Base-by-base conservation (phyloP, 2,113 vertebrate genomes). In the Spea multiplicata region DNA sequence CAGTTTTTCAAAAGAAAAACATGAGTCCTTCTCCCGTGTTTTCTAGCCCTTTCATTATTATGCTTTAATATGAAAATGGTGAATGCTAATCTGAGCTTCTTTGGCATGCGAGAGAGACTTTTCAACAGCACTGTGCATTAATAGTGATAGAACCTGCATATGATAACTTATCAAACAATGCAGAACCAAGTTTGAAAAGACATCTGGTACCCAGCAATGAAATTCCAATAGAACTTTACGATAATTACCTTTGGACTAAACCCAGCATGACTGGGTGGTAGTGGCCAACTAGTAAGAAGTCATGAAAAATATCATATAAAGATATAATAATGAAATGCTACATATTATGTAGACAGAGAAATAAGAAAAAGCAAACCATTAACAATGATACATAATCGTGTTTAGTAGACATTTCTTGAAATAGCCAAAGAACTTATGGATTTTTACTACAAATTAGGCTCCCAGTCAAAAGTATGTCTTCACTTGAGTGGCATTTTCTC, bases 401-500 rank as follows among this genome's bases (percentile, higher is more conserved):
- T 53, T 71, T 71, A 71, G 49, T 17, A 30, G 67, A 17, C 69
- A 3, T 17, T 71, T 71, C 49, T 17, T 9, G 44, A 53, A 48
- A 5, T 16, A 30, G 69, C 69, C 69, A 71, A 83, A 83, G 81
- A 82, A 30, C 30, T 57, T 84, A 83, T 70, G 80, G 68, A 64
- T 78, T 86, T 30, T 85, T 86, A 84, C 81, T 86, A 85, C 81
- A 87, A 82, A 82, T 81, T 87, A 85, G 83, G 83, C 83, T 84
- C 65, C 82, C 74, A 81, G 84, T 85, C 83, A 81, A 86, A 85
- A 82, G 52, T 84, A 88, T 85, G 84, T 85, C 87, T 90, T 89
- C 83, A 84, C 84, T 85, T 87, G 89, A 89, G 83, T 89, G 89
- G 88, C 90, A 90, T 89, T 89, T 91, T 89, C 57, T 80, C 8